Evolutionary conservation across 2,888 invertebrate genomes (phyloP).

Genomic region (Plebejus anna): DNA sequence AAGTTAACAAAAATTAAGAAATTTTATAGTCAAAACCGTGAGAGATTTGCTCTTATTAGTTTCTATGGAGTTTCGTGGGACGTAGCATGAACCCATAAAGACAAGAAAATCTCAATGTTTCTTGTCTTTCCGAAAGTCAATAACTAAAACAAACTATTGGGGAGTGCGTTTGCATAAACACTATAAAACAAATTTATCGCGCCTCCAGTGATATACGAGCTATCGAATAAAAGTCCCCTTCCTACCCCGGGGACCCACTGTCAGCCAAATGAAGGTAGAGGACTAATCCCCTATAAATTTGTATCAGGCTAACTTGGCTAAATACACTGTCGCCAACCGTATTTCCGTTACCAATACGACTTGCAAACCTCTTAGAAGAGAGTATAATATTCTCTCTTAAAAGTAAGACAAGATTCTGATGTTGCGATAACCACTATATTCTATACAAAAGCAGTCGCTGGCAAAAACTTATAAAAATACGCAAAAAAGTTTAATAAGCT

Average conservation of each 20-base stretch:
- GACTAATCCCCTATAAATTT: neutral
- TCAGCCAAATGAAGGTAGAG: slow-evolving; percentile 1
- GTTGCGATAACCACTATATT: too few species aligned
- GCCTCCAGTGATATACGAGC: neutral
- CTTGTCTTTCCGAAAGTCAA: neutral
- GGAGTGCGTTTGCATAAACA: slow-evolving; percentile 9
- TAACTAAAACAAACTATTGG: neutral
- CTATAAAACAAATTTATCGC: slow-evolving; percentile 14
- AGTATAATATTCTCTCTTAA: too few species aligned
- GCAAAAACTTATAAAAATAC: neutral
- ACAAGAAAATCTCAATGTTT: neutral
- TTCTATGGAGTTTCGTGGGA: too few species aligned
- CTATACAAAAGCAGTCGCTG: too few species aligned
- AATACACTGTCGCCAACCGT: neutral
- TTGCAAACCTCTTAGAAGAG: too few species aligned
- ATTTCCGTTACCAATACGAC: too few species aligned
- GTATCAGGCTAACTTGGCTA: neutral
- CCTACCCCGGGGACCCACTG: neutral
- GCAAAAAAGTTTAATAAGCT: neutral
- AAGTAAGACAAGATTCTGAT: too few species aligned
- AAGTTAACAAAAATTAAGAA: too few species aligned
- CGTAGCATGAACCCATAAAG: too few species aligned
- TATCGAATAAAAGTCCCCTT: slow-evolving; percentile 7
- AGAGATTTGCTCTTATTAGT: too few species aligned
- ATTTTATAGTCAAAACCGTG: too few species aligned